Evolutionary conservation across 1,140 invertebrate species (phyloP).

Genomic region (Drosophila arizonae): DNA sequence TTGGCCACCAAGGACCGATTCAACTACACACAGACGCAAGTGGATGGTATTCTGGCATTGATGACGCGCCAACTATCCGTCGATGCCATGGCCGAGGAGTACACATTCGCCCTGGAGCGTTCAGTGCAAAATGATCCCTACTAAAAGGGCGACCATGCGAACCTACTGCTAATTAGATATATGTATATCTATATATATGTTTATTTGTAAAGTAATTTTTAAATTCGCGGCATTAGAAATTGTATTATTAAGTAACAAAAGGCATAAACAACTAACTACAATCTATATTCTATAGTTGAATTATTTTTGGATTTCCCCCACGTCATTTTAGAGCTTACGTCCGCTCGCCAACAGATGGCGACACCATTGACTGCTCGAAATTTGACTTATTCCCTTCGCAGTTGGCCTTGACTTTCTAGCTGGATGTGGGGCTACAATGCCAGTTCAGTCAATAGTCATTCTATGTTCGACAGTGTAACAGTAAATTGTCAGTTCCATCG

Average conservation of each 20-base stretch:
- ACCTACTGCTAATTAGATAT: slow-evolving; percentile 5
- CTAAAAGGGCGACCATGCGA: slow-evolving; percentile 25
- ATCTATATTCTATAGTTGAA: too few species aligned
- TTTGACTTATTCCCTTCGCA: background rate
- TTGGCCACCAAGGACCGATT: slow-evolving; percentile 55
- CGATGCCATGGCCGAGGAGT: slow-evolving; percentile 65
- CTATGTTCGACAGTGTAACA: slow-evolving; percentile 24
- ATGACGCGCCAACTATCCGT: slow-evolving; percentile 75
- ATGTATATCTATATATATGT: background rate
- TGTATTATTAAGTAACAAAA: slow-evolving; percentile 8
- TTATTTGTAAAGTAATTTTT: slow-evolving; percentile 29
- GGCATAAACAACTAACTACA: background rate
- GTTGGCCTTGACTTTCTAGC: slow-evolving; percentile 7
- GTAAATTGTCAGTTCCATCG: slow-evolving; percentile 38
- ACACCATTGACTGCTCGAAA: background rate
- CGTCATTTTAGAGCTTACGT: background rate
- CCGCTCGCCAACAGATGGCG: slow-evolving; percentile 6
- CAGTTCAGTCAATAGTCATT: slow-evolving; percentile 16
- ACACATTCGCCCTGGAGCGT: slow-evolving; percentile 73
- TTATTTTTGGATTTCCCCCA: background rate
- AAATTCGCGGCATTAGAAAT: slow-evolving; percentile 18
- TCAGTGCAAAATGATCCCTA: slow-evolving; percentile 76
- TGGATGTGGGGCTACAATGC: background rate
- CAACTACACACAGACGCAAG: slow-evolving; percentile 63
- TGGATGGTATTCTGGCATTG: slow-evolving; percentile 73